Percentiles rank a stretch among this genome's conserved stretches.
These are phyloP conservation scores for Macaria liturata DNA, from an alignment of 2,888 invertebrate species.

Conservation along the genomic window DNA sequence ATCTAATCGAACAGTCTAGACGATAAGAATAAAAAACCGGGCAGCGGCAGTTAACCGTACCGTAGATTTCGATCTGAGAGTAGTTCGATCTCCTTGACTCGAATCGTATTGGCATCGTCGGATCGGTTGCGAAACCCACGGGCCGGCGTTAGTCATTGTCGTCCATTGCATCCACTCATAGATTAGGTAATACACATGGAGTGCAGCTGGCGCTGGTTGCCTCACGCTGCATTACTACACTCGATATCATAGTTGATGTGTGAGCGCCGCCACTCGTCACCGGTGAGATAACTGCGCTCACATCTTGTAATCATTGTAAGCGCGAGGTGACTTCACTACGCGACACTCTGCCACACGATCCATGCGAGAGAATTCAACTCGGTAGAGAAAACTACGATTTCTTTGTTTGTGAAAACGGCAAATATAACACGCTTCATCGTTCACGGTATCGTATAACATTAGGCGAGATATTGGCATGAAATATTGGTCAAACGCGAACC, in stretches of 20 bases:
- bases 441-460: slow-evolving; percentile 10
- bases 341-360: not conserved
- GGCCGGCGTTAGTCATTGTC: slow-evolving; percentile 73
- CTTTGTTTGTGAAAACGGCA: slow-evolving; percentile 6
- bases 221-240: slow-evolving; percentile 39
- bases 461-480: slow-evolving; percentile 11
- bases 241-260: slow-evolving; percentile 29
- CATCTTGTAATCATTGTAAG: not conserved
- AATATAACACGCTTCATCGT: slow-evolving; percentile 6
- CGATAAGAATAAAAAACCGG: slow-evolving; percentile 55
- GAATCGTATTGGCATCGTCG: slow-evolving; percentile 64
- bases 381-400: not conserved
- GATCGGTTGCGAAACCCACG: slow-evolving; percentile 68
- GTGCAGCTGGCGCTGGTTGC: slow-evolving; percentile 42
- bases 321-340: slow-evolving; percentile 1
- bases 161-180: slow-evolving; percentile 53
- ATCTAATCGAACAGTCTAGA: slow-evolving; percentile 45
- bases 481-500: slow-evolving; percentile 13
- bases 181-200: slow-evolving; percentile 30
- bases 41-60: slow-evolving; percentile 58
- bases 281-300: slow-evolving; percentile 1
- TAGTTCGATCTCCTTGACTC: slow-evolving; percentile 67
- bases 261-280: slow-evolving; percentile 7
- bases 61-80: slow-evolving; percentile 58
- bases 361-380: slow-evolving; percentile 4